Percentiles rank a stretch among this genome's conserved stretches.
Evolutionary conservation across 2,888 invertebrate genomes (phyloP).

Genomic region (Elysia crispata): DNA sequence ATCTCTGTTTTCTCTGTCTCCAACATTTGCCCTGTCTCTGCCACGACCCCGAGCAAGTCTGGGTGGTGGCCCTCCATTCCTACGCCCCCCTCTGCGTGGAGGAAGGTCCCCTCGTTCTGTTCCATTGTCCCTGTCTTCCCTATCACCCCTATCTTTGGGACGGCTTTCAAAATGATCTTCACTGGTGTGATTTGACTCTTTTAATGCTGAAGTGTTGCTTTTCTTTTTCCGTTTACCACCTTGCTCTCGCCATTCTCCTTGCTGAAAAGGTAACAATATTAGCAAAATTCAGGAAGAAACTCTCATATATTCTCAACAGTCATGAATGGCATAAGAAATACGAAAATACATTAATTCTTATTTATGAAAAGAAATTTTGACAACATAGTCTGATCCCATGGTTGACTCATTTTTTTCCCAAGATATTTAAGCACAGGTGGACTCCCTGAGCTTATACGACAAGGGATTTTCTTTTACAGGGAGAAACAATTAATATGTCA

Average conservation of each 20-base stretch:
- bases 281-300: too few species aligned
- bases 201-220: constrained; percentile 54
- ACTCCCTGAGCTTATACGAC: neutral
- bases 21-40: constrained; percentile 55
- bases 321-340: too few species aligned
- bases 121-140: constrained; percentile 59
- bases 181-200: constrained; percentile 59
- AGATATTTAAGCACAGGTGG: neutral
- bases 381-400: too few species aligned
- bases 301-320: too few species aligned
- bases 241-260: constrained; percentile 70
- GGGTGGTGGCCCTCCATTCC: constrained; percentile 69
- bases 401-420: too few species aligned
- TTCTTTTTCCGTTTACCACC: constrained; percentile 71
- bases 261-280: constrained; percentile 40
- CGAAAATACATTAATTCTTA: too few species aligned
- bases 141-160: constrained; percentile 51
- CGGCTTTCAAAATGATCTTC: constrained; percentile 44
- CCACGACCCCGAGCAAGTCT: constrained; percentile 66
- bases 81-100: constrained; percentile 57
- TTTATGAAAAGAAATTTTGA: too few species aligned
- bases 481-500: too few species aligned
- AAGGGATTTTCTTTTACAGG: too few species aligned
- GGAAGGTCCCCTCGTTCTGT: constrained; percentile 52
- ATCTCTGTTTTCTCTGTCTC: constrained; percentile 52